Conservation (phyloP, 2,888 invertebrate genomes). For the Biston stratarius region DNA sequence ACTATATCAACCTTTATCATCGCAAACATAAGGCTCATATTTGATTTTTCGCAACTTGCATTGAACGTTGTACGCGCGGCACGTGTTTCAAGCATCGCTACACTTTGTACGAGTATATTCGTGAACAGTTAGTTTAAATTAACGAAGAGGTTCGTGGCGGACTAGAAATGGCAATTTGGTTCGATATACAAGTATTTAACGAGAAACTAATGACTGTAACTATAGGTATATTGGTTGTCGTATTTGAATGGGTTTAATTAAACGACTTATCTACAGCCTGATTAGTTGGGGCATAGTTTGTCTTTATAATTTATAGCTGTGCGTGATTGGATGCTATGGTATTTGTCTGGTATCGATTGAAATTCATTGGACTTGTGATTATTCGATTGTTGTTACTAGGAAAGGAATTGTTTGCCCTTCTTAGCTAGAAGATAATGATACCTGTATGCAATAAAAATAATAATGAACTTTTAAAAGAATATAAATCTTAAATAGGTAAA, state of each 20-base stretch:
- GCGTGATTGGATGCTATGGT: conserved; percentile 23
- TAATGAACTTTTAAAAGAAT: not conserved
- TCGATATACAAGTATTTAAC: conserved; percentile 57
- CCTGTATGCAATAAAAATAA: not conserved
- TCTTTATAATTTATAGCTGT: conserved; percentile 27
- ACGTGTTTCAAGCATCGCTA: conserved; percentile 59
- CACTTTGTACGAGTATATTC: conserved; percentile 60
- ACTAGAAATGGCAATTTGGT: conserved; percentile 57
- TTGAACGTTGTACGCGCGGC: conserved; percentile 52
- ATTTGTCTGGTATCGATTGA: conserved; percentile 24
- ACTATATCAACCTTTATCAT: conserved; percentile 14
- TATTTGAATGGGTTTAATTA: conserved; percentile 46
- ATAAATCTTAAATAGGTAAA: too few relatives aligned
- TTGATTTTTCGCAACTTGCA: conserved; percentile 4
- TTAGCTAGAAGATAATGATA: not conserved
- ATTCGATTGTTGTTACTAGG: not conserved
- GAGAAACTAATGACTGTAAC: conserved; percentile 50
- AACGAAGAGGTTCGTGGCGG: conserved; percentile 55
- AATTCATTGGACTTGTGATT: conserved; percentile 4
- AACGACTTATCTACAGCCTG: conserved; percentile 40
- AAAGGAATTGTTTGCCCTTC: not conserved
- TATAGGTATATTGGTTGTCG: conserved; percentile 38
- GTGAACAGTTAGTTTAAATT: conserved; percentile 65
- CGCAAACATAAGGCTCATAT: conserved; percentile 17
- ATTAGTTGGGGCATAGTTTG: conserved; percentile 37